Conservation (phyloP, 2,797 vertebrate species). For the Parotocinclus haroldoi region DNA sequence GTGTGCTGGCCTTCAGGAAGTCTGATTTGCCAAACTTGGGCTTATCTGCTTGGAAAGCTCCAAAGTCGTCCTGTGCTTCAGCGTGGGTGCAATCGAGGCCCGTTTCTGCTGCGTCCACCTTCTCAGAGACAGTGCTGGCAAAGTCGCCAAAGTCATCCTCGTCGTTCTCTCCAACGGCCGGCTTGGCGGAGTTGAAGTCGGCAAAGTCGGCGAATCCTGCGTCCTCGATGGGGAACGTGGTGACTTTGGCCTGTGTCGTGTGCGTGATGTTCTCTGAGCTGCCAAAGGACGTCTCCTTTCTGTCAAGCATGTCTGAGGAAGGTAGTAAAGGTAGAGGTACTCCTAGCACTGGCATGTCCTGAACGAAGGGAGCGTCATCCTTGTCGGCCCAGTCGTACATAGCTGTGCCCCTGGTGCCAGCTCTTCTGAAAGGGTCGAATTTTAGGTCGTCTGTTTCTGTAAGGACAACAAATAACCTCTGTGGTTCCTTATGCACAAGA, state of each 20-base stretch:
- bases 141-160: conserved; percentile 82
- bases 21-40: conserved; percentile 97
- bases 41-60: conserved; percentile 91
- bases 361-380: conserved; percentile 71
- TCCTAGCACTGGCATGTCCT: conserved; percentile 69
- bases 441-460: conserved; percentile 91
- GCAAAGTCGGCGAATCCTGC: conserved; percentile 73
- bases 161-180: conserved; percentile 50
- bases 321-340: conserved; percentile 62
- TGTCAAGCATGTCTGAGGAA: conserved; percentile 73
- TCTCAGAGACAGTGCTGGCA: conserved; percentile 69
- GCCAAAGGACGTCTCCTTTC: conserved; percentile 82
- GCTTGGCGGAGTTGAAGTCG: conserved; percentile 65
- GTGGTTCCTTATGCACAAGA: background rate
- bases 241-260: conserved; percentile 74
- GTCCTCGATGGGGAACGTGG: conserved; percentile 74
- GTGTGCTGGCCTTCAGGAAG: conserved; percentile 91
- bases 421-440: conserved; percentile 85
- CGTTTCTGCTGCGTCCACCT: conserved; percentile 56
- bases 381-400: conserved; percentile 88
- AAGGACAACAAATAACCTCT: conserved; percentile 69
- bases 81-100: conserved; percentile 59
- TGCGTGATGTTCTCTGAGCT: conserved; percentile 83
- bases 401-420: conserved; percentile 75
- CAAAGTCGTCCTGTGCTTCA: conserved; percentile 82